Evolutionary conservation across 2,888 invertebrate genomes (phyloP).

Genomic region (Physocephala rufipes): DNA sequence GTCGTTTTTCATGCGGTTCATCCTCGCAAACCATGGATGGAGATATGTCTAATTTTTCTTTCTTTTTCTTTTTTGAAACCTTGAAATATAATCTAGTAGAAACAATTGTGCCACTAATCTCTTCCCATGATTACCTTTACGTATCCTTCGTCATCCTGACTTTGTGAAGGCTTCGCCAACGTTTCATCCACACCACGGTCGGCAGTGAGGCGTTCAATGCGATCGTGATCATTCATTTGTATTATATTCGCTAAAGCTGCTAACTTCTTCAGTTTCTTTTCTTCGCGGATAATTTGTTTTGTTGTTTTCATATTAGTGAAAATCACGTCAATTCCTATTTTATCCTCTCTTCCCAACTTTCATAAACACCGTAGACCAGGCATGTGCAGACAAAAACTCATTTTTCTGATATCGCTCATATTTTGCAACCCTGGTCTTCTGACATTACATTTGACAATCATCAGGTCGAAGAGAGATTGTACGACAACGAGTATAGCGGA

Average conservation of each 20-base stretch:
- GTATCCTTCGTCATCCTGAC: conserved; percentile 51
- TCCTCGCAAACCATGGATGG: conserved; percentile 25
- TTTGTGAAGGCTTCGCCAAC: neutral
- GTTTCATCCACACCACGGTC: conserved; percentile 27
- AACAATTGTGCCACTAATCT: neutral
- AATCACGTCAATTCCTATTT: neutral
- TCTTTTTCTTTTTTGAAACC: conserved; percentile 52
- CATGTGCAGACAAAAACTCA: too few species aligned
- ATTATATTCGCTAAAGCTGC: conserved; percentile 71
- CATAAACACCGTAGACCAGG: too few species aligned
- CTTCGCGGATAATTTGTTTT: conserved; percentile 69
- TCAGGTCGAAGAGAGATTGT: too few species aligned
- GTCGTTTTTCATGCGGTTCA: conserved; percentile 50
- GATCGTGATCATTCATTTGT: conserved; percentile 72
- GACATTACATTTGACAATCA: too few species aligned
- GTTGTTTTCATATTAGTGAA: conserved; percentile 56
- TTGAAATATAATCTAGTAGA: conserved; percentile 8
- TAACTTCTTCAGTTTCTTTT: conserved; percentile 73
- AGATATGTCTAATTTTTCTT: conserved; percentile 32
- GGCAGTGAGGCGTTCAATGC: conserved; percentile 50
- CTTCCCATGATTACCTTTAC: conserved; percentile 45
- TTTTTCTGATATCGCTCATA: too few species aligned
- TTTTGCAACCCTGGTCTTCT: too few species aligned
- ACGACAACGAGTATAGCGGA: too few species aligned
- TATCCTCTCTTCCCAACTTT: too few species aligned